These are phyloP conservation scores for Falco concolor DNA, from an alignment of 2,797 vertebrate species.

Conservation along the genomic window DNA sequence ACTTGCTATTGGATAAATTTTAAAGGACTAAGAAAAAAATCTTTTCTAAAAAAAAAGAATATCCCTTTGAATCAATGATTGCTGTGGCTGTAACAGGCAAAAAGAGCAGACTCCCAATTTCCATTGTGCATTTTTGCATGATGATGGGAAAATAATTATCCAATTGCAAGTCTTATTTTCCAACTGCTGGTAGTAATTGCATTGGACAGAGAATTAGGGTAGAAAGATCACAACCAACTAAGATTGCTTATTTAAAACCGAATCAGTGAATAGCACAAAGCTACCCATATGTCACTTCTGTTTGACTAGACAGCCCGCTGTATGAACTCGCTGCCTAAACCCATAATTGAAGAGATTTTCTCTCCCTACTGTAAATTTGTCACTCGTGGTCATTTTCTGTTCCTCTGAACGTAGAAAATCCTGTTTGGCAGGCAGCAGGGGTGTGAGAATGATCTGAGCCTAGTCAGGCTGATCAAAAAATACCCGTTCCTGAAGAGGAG, in stretches of 20 bases:
- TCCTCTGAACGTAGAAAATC: background rate
- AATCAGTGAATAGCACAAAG: background rate
- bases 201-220: background rate
- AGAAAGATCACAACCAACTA: background rate
- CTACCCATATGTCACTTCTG: background rate
- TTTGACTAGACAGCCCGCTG: background rate
- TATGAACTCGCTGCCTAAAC: background rate
- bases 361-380: background rate
- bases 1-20: background rate
- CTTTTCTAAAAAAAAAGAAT: background rate
- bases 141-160: background rate
- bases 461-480: background rate
- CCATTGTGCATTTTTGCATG: background rate
- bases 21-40: background rate
- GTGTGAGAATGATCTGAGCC: background rate
- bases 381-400: background rate
- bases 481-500: background rate
- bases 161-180: background rate
- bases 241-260: background rate
- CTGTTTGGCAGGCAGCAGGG: background rate
- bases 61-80: background rate
- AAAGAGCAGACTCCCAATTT: background rate
- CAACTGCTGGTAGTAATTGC: background rate
- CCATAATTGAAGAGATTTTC: background rate
- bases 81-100: background rate